phyloP scores from a whole-genome alignment of 2,113 vertebrate species.

The Pluvianellus socialis region DNA sequence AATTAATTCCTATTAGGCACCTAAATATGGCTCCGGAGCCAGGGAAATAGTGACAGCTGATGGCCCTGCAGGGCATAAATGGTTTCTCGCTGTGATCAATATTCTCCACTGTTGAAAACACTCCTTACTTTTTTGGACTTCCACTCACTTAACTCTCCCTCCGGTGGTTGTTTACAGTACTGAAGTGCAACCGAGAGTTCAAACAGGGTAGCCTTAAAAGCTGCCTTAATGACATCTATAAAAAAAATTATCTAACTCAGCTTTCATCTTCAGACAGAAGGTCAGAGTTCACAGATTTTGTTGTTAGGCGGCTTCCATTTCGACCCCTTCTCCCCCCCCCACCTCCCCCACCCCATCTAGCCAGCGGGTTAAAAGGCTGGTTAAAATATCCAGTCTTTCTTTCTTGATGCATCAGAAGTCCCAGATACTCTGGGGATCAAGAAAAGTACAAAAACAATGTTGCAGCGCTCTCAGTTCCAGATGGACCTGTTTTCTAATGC shows the following conservation, averaged over 20 bases:
- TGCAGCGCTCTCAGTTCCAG: background rate
- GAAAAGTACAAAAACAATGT: background rate
- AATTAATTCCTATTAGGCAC: conserved; percentile 18
- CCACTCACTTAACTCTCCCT: conserved; percentile 29
- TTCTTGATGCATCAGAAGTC: background rate
- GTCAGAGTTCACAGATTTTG: conserved; percentile 29
- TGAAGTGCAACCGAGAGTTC: conserved; percentile 15
- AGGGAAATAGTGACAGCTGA: conserved; percentile 24
- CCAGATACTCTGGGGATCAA: background rate
- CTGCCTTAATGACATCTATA: conserved; percentile 35
- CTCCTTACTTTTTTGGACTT: conserved; percentile 43
- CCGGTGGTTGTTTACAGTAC: background rate
- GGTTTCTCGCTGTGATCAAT: conserved; percentile 17
- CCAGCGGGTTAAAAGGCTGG: background rate
- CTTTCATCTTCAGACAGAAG: conserved; percentile 47
- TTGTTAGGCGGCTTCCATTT: conserved; percentile 11
- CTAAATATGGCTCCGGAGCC: background rate
- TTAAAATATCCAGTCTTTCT: background rate
- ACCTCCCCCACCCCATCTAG: background rate
- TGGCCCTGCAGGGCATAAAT: conserved; percentile 41
- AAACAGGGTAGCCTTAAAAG: conserved; percentile 50
- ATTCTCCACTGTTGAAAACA: background rate
- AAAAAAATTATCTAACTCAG: conserved; percentile 43
- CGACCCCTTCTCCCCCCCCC: background rate
- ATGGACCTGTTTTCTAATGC: background rate